Conservation (phyloP, 1,140 invertebrate genomes). For the Drosophila repletoides region DNA sequence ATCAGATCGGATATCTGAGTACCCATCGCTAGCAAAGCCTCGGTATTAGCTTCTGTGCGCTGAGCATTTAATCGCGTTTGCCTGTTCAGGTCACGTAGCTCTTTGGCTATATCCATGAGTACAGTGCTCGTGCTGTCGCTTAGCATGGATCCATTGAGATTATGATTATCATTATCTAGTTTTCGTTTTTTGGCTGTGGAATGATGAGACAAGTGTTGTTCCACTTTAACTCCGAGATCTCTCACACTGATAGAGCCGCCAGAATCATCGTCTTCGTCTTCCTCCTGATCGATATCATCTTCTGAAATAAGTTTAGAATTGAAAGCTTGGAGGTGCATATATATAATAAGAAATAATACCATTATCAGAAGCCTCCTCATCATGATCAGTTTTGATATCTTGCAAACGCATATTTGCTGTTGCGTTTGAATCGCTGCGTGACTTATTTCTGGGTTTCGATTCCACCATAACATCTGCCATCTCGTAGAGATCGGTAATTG, state of each 20-base stretch:
- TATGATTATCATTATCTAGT: constrained; percentile 11
- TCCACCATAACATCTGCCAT: constrained; percentile 56
- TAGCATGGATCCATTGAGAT: not conserved
- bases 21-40: constrained; percentile 52
- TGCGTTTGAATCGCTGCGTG: not conserved
- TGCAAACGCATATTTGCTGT: constrained; percentile 17
- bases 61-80: constrained; percentile 61
- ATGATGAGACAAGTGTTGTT: constrained; percentile 14
- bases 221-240: constrained; percentile 11
- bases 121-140: constrained; percentile 30
- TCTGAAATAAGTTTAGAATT: not conserved
- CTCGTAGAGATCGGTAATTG: constrained; percentile 57
- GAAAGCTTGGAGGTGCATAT: not conserved
- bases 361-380: constrained; percentile 38
- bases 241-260: constrained; percentile 24
- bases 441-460: constrained; percentile 22
- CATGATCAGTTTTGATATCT: constrained; percentile 47
- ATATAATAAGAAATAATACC: constrained; percentile 18
- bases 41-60: constrained; percentile 55
- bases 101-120: constrained; percentile 59
- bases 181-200: constrained; percentile 40
- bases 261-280: constrained; percentile 44
- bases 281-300: constrained; percentile 33
- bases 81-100: constrained; percentile 53
- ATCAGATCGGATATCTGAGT: constrained; percentile 59